Percentiles rank a stretch among this genome's conserved stretches.
These are phyloP conservation scores for Physeter macrocephalus DNA, from an alignment of 2,113 vertebrate genomes.

Conservation along the genomic window DNA sequence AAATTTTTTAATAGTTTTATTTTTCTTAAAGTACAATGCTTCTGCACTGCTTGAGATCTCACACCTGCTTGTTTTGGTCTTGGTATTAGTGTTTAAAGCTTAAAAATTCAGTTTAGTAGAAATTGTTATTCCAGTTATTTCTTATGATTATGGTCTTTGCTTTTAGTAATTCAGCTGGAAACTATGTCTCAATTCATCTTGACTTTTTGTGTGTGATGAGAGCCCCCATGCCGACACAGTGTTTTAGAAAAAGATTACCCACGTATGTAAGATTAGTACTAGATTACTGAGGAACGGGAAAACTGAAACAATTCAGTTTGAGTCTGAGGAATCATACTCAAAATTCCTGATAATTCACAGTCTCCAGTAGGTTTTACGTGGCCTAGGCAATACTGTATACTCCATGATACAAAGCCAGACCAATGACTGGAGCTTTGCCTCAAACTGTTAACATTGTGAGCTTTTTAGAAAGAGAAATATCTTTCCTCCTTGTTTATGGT, in stretches of 20 bases:
- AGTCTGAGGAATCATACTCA: neutral
- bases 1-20: neutral
- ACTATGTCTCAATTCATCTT: neutral
- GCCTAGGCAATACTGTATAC: neutral
- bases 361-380: neutral
- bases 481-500: too few relatives aligned
- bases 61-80: neutral
- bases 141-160: neutral
- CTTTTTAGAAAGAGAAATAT: neutral
- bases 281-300: neutral
- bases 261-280: neutral
- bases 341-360: neutral
- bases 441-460: neutral
- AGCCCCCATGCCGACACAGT: fast-evolving
- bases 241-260: neutral
- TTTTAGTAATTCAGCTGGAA: neutral
- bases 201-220: neutral
- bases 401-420: neutral
- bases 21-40: neutral
- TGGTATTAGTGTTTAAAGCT: neutral
- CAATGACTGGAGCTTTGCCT: neutral
- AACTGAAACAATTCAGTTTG: neutral
- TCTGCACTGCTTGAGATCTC: neutral
- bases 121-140: neutral
- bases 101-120: neutral